Evolutionary conservation across 2,888 invertebrate genomes (phyloP), one percentile per base, ranked within the genome.

Genomic region (Aphidoletes aphidimyza): DNA sequence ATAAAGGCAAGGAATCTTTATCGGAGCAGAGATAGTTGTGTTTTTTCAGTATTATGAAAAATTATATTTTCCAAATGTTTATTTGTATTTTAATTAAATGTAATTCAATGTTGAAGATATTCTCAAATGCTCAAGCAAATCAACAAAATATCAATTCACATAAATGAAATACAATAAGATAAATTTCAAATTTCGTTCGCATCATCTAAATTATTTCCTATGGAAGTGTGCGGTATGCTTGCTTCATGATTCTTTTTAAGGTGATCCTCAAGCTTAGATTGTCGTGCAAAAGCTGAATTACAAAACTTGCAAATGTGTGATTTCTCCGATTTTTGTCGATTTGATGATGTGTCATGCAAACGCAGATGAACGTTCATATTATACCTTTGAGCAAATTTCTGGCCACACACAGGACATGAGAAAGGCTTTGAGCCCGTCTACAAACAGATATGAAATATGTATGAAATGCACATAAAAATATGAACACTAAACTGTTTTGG

Each of bases 371-470:
- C 69, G 9, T 8, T 84, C 78, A 84, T 78, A 45, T 84, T 84
- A 19, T 45, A 83, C 3, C 83, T 83, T 39, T 85, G 85, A 6
- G 84, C 49, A 54, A 84, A 84, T 37, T 36, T 83, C n/a, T 85
- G 84, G 0, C 84, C 84, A 37, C 85, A 85, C 1, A 47, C 26
- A 3, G 83, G 84, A 84, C 85, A 85, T 39, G 84, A 78, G 14
- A 49, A 85, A 9, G 49, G 45, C 30, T 84, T 84, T 34, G 84
- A 84, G 0, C 85, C 84, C 1, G 81, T 81, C 42, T 42, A 14
- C 42, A 42, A 42, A 42, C n/a, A n/a, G n/a, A n/a, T n/a, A n/a
- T n/a, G n/a, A n/a, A n/a, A n/a, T n/a, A 42, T 9, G 14, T 42
- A 9, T 9, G 6, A 42, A 42, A 6, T 42, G 42, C 6, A 42